Base-by-base conservation (phyloP, 2,113 vertebrate genomes). In the Dipodomys ordii region DNA sequence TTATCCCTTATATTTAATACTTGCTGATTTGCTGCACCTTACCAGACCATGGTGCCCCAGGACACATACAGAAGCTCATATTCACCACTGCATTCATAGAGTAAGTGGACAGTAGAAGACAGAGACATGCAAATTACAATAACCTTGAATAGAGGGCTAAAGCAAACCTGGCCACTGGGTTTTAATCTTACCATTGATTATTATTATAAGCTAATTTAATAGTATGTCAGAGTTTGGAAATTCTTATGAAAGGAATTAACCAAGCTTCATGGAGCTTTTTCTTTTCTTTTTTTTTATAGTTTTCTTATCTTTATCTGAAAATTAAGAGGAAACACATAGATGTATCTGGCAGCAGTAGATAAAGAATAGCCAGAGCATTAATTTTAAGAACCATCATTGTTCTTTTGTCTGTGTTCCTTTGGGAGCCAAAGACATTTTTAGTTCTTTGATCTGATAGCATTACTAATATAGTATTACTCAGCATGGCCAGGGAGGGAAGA, bases 361-460 rank as follows among this genome's bases (percentile, higher is more conserved):
- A 67, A 16, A 77, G 44, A 44, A 73, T 35, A 12, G 81, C 30
- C 76, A 39, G 30, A 80, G 16, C n/a, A 39, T 18, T 67, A 60
- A 85, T 94, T 80, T 76, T 27, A 88, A 69, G 78, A 89, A 67
- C 25, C n/a, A 25, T n/a, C 30, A 27, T 73, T 93, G 81, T 89
- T 91, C 72, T 84, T 72, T 91, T 82, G 64, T 77, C 64, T 0
- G 57, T 71, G 73, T 64, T 96, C 83, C 49, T 87, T 90, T 73
- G 92, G 87, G 92, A 93, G 53, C 46, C 49, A 71, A 57, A 82
- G 82, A 73, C 65, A 92, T 88, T 94, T 95, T 93, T 93, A 88
- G 88, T 84, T 77, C 92, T 93, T 95, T 93, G 90, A 97, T 94
- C 83, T 95, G 93, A 87, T 91, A 90, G 53, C 69, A 62, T 93